These are phyloP conservation scores for Chrysoperla carnea DNA, from an alignment of 1,140 invertebrate genomes.

Conservation along the genomic window DNA sequence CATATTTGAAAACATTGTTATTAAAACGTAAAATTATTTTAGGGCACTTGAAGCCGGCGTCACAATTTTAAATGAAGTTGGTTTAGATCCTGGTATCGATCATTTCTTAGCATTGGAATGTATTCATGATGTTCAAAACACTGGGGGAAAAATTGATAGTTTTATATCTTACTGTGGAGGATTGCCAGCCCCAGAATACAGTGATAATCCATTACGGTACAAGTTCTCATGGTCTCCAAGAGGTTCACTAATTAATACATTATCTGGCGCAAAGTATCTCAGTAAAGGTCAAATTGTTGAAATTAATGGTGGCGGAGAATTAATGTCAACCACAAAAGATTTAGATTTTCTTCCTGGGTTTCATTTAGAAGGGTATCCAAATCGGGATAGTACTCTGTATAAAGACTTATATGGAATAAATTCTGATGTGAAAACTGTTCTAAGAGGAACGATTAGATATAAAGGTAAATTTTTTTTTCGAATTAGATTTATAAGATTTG, in stretches of 20 bases:
- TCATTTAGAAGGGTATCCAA: slow-evolving; percentile 89
- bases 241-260: slow-evolving; percentile 76
- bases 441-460: slow-evolving; percentile 84
- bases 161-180: slow-evolving; percentile 96
- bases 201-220: slow-evolving; percentile 86
- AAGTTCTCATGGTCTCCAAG: slow-evolving; percentile 97
- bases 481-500: neutral
- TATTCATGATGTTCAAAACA: slow-evolving; percentile 71
- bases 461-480: slow-evolving; percentile 23
- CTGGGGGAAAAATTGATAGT: slow-evolving; percentile 73
- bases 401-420: slow-evolving; percentile 69
- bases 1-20: too few species aligned
- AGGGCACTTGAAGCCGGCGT: slow-evolving; percentile 71
- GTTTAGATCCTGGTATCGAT: slow-evolving; percentile 93
- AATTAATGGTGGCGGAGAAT: slow-evolving; percentile 70
- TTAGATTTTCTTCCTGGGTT: slow-evolving; percentile 92
- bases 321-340: slow-evolving; percentile 61
- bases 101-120: slow-evolving; percentile 94
- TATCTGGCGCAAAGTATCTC: slow-evolving; percentile 70
- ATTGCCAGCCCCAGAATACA: slow-evolving; percentile 86
- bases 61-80: slow-evolving; percentile 86
- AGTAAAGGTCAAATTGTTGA: slow-evolving; percentile 74
- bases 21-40: slow-evolving; percentile 9
- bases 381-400: slow-evolving; percentile 89
- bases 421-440: slow-evolving; percentile 65